Evolutionary conservation across 2,113 vertebrate species (phyloP).

Genomic region (Gallinago media): DNA sequence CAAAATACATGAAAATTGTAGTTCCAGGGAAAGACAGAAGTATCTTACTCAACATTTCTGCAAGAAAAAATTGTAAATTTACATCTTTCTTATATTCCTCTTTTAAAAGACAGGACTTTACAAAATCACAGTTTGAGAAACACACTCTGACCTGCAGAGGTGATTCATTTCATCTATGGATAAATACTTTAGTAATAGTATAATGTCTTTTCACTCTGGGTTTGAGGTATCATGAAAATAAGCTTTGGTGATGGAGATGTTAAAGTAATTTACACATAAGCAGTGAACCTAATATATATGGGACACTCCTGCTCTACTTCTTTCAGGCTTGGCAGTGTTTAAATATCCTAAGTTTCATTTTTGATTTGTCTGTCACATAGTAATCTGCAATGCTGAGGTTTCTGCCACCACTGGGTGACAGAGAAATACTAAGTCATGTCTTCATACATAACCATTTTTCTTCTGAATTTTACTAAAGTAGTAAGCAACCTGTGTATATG

Average conservation of each 20-base stretch:
- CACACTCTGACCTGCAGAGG: background rate
- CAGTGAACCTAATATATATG: background rate
- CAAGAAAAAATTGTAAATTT: background rate
- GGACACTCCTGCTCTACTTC: background rate
- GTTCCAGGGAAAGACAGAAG: background rate
- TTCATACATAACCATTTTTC: background rate
- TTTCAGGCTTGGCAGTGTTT: background rate
- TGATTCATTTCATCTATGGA: background rate
- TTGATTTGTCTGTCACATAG: background rate
- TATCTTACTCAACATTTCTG: background rate
- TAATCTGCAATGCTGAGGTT: background rate
- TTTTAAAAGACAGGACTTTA: background rate
- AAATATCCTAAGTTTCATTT: background rate
- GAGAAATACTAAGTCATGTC: background rate
- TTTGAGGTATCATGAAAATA: background rate
- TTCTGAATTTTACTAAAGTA: background rate
- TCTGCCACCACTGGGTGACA: background rate
- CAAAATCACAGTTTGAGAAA: background rate
- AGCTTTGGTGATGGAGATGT: background rate
- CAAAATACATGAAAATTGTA: background rate
- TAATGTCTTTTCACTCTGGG: background rate
- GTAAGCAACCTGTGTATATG: background rate
- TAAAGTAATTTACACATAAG: background rate
- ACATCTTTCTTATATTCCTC: fast-evolving
- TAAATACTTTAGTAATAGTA: background rate